phyloP scores from a whole-genome alignment of 2,113 vertebrate species.

The Hydrochoerus hydrochaeris region DNA sequence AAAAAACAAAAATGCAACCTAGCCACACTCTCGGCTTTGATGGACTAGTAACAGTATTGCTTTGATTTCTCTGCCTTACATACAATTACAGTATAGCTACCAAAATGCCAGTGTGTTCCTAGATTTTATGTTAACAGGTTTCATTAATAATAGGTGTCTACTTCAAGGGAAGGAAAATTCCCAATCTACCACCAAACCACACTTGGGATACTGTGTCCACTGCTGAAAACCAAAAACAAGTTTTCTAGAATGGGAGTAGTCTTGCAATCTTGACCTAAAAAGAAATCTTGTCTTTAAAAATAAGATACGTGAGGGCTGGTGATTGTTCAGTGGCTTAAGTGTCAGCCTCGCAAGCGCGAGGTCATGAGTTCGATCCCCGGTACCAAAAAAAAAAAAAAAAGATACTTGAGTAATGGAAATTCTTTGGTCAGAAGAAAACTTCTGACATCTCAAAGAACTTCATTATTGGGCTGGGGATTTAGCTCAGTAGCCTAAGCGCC shows the following conservation, averaged over 20 bases:
- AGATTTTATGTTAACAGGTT: not conserved
- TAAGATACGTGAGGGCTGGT: not conserved
- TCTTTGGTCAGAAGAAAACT: conserved; percentile 50
- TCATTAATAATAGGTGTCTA: conserved; percentile 20
- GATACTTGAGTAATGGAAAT: not conserved
- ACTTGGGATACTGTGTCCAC: not conserved
- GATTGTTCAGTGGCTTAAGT: too few species aligned
- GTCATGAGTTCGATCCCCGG: too few species aligned
- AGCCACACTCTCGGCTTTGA: not conserved
- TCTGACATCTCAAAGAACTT: not conserved
- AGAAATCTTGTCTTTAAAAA: conserved; percentile 34
- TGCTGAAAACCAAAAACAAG: not conserved
- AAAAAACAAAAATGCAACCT: not conserved
- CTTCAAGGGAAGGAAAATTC: conserved; percentile 45
- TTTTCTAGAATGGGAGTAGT: not conserved
- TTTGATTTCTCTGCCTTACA: conserved; percentile 43
- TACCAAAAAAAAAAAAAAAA: too few species aligned
- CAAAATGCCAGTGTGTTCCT: not conserved
- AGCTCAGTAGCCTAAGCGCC: too few species aligned
- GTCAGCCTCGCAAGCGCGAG: too few species aligned
- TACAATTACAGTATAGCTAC: not conserved
- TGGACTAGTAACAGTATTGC: not conserved
- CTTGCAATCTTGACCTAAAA: not conserved
- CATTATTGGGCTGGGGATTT: too few species aligned
- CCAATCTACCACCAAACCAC: conserved; percentile 9